Base-by-base conservation (phyloP, 2,888 invertebrate genomes). In the Odontothrips loti region DNA sequence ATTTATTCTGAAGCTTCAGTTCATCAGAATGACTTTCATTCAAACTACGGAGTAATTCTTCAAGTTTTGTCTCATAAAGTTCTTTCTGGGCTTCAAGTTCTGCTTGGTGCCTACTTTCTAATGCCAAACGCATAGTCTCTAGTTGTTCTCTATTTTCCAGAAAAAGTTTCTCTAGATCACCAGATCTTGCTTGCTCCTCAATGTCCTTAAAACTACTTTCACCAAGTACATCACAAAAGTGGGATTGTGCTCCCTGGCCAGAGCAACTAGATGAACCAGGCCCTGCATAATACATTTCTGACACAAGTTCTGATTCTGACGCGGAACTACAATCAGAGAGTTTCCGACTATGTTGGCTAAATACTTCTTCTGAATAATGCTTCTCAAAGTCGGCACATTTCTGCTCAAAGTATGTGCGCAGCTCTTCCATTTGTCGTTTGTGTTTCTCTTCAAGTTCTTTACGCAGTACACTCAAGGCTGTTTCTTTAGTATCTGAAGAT, bases 311-410 rank as follows among this genome's bases (percentile, higher is more conserved):
- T 43, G 85, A 85, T n/a, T 88, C 88, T 11, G 87, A 88, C 82
- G 85, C 85, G 23, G 86, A 85, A 82, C 87, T 87, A n/a, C 87
- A 87, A 17, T 87, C 87, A 9, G 90, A 90, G 85, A 90, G 87
- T 84, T 91, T 91, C 82, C 91, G 90, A 29, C 92, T 92, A 80
- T 92, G 91, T 84, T 92, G 92, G 83, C 91, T 92, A 84, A 91
- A 91, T 12, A 93, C 88, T 85, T 93, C 92, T 84, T 93, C 93
- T 0, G 92, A 92, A 86, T 91, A 91, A 91, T 94, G 93, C 85
- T 94, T 93, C 86, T 94, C 94, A 87, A 95, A 90, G 85, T 95
- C 94, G 0, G 92, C 90, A 86, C 94, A 95, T 86, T 94, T 94
- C 85, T 92, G 90, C 85, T 95, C 95, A 85, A 94, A 95, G 85